Evolutionary conservation across 2,888 invertebrate genomes (phyloP).

Genomic region (Tipula lateralis): DNA sequence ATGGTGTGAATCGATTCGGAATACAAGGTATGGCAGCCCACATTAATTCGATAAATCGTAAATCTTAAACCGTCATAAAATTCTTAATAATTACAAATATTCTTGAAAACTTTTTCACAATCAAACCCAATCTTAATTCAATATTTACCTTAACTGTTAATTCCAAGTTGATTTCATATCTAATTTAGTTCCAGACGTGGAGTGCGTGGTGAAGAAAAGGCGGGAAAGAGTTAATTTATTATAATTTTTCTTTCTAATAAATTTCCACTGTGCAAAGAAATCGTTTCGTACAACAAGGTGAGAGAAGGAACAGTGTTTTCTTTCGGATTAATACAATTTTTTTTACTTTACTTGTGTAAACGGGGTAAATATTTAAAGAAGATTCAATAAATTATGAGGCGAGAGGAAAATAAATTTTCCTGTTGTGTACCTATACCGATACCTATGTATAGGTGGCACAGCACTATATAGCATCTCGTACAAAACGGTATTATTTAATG

Average conservation of each 20-base stretch:
- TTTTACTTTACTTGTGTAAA: background rate
- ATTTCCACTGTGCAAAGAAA: constrained; percentile 6
- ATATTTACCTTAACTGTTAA: background rate
- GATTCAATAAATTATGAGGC: constrained; percentile 19
- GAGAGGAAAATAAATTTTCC: background rate
- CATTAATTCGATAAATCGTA: background rate
- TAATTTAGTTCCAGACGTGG: background rate
- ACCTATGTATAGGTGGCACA: no score
- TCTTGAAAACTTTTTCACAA: background rate
- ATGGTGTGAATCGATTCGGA: no score
- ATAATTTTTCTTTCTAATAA: background rate
- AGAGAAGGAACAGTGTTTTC: background rate
- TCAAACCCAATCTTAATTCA: background rate
- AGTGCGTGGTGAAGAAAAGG: background rate
- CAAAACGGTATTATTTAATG: background rate
- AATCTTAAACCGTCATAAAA: background rate
- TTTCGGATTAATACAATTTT: background rate
- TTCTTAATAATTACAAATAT: background rate
- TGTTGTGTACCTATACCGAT: background rate
- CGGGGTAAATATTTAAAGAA: background rate
- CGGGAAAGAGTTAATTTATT: background rate
- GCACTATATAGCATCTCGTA: background rate
- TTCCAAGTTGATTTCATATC: background rate
- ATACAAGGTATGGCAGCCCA: no score
- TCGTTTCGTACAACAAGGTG: background rate